Base-by-base conservation (phyloP, 2,113 vertebrate genomes). In the Hucho hucho region DNA sequence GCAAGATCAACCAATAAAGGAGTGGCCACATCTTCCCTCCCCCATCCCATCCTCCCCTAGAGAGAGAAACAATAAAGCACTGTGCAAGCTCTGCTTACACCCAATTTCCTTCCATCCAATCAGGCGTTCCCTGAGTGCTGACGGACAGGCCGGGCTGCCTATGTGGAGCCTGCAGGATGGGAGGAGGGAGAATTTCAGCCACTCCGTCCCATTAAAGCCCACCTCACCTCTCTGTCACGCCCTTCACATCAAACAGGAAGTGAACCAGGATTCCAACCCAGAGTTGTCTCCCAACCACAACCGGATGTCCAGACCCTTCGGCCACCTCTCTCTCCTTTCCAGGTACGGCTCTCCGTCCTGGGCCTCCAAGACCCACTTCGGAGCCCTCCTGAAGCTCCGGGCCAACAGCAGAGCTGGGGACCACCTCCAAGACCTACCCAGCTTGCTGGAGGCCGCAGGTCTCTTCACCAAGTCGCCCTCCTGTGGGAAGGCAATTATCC, bases 71-170 rank as follows among this genome's bases (percentile, higher is more conserved):
- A 66, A 82, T 79, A 85, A 85, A 86, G 77, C 83, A 90, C 95
- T 97, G 96, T 98, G 95, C 95, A 96, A 97, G 96, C 96, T 95
- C 95, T 97, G 96, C 96, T 98, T 95, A 97, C 94, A 96, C 95
- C 95, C 95, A 92, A 86, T 98, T 97, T 98, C 96, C 96, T 98
- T 98, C 96, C 97, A 96, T 97, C 93, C 95, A 98, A 98, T 98
- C 96, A 99, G 97, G 97, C 95, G 94, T 94, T 95, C 97, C 93
- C 94, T 96, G 96, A 97, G 95, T 95, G 94, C 94, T 94, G 95
- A 96, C 91, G 96, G 95, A 94, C 95, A 95, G 92, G 96, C 97
- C 95, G 96, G 94, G 93, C 94, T 95, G 93, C 94, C 95, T 92
- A 95, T 94, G 93, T 96, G 93, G 96, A 96, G 95, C 94, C 96